These are phyloP conservation scores for Cantharis lateralis DNA, from an alignment of 2,888 invertebrate genomes.

Conservation along the genomic window DNA sequence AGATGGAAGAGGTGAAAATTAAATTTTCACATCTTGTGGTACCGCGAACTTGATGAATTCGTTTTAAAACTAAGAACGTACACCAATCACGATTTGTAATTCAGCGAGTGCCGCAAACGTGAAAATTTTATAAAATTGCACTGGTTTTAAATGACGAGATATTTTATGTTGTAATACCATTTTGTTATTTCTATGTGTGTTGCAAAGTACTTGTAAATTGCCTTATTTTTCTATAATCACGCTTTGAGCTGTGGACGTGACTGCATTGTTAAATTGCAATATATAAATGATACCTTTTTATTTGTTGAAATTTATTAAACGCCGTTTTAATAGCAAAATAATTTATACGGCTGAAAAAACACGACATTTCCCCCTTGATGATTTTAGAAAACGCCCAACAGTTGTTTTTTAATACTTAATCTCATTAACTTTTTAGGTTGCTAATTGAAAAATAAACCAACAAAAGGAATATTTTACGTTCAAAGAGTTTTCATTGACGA, in stretches of 20 bases:
- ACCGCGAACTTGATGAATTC: not conserved
- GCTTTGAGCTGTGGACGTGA: not conserved
- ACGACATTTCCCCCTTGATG: too few relatives aligned
- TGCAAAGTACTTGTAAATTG: not conserved
- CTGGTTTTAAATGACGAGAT: not conserved
- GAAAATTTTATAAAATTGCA: not conserved
- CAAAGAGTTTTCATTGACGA: too few relatives aligned
- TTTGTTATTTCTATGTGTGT: not conserved
- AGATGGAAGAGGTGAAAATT: not conserved
- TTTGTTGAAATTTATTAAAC: not conserved
- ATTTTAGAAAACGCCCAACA: too few relatives aligned
- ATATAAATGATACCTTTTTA: not conserved
- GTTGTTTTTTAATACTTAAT: too few relatives aligned
- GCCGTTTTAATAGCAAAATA: not conserved
- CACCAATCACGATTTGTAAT: not conserved
- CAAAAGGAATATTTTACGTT: too few relatives aligned
- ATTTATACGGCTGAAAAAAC: not conserved
- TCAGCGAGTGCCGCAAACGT: not conserved
- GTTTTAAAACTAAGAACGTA: not conserved
- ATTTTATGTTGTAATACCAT: not conserved
- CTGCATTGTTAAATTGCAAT: not conserved
- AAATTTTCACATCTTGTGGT: not conserved
- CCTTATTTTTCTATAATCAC: constrained; percentile 1
- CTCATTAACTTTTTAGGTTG: too few relatives aligned
- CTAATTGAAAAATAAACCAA: too few relatives aligned